A percentile compares a stretch with the other conserved stretches of the same genome.
phyloP scores from a whole-genome alignment of 2,888 invertebrate genomes.

The Sceliomorpha sp. region DNA sequence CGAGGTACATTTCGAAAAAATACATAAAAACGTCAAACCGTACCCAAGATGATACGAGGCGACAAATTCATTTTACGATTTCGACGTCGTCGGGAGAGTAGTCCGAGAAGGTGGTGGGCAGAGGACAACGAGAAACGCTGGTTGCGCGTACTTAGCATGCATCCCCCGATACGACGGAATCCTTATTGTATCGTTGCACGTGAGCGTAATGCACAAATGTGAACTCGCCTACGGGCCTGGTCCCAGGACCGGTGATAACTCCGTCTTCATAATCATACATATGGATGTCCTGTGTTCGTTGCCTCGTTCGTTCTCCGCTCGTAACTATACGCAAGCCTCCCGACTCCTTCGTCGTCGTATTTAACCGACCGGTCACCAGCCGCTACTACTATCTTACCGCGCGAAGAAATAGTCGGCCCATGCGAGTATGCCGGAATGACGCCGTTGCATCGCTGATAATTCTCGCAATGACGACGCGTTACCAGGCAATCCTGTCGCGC shows the following conservation, averaged over 20 bases:
- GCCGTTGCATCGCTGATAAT: too few species aligned
- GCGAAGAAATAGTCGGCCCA: too few species aligned
- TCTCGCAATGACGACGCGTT: too few species aligned
- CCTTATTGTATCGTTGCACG: conserved; percentile 80
- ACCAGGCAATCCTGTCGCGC: too few species aligned
- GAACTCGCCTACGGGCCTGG: conserved; percentile 72
- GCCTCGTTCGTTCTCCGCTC: conserved; percentile 56
- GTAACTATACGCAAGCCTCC: conserved; percentile 42
- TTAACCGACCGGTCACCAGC: conserved; percentile 36
- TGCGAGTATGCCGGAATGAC: too few species aligned
- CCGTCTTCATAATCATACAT: conserved; percentile 76
- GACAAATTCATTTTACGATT: conserved; percentile 37
- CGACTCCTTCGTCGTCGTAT: conserved; percentile 43
- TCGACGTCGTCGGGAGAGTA: conserved; percentile 23
- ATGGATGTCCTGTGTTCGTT: conserved; percentile 68
- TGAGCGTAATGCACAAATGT: conserved; percentile 79
- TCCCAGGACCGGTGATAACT: conserved; percentile 70
- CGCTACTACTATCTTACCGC: too few species aligned
- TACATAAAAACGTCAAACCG: conserved; percentile 1
- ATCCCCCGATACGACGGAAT: conserved; percentile 79
- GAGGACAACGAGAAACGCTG: conserved; percentile 58
- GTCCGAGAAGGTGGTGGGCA: conserved; percentile 36
- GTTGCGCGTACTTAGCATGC: conserved; percentile 75
- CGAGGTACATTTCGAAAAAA: too few species aligned
- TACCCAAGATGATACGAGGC: conserved; percentile 15